These are phyloP conservation scores for Pipistrellus kuhlii DNA, from an alignment of 2,797 vertebrate genomes.

Conservation along the genomic window DNA sequence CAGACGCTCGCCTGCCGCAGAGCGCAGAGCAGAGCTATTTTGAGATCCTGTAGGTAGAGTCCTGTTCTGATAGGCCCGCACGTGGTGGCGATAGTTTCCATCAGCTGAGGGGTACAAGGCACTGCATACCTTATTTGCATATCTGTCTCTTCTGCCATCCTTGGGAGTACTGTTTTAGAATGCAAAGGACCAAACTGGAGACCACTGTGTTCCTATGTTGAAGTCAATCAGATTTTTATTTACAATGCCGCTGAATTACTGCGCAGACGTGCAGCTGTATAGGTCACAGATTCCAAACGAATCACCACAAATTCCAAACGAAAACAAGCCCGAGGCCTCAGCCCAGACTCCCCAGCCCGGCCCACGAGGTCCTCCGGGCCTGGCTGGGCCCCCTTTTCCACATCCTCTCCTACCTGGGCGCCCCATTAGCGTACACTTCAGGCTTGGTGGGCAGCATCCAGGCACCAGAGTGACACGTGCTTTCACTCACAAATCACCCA, in stretches of 20 bases:
- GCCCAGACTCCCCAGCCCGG: not conserved
- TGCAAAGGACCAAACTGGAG: not conserved
- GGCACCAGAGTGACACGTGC: not conserved
- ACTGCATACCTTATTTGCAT: constrained; percentile 45
- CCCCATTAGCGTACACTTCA: not conserved
- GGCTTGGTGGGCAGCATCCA: not conserved
- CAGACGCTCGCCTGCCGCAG: constrained; percentile 54
- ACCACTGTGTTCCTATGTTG: not conserved
- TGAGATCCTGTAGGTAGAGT: constrained; percentile 74
- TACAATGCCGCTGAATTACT: not conserved
- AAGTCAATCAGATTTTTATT: not conserved
- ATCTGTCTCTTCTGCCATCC: constrained; percentile 29
- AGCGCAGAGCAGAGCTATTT: constrained; percentile 69
- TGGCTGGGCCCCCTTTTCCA: not conserved
- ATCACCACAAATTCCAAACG: not conserved
- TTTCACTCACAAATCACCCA: not conserved
- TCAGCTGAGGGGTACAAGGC: constrained; percentile 10
- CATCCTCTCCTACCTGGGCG: not conserved
- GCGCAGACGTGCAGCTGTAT: not conserved
- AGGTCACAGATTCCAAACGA: not conserved
- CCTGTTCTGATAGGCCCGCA: constrained; percentile 72
- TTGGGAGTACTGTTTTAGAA: constrained; percentile 36
- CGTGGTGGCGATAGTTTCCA: constrained; percentile 53
- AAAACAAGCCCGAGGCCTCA: not conserved
- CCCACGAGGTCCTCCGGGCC: not conserved